Base-by-base conservation (phyloP, 1,140 invertebrate genomes). In the Neoseiulus cucumeris region DNA sequence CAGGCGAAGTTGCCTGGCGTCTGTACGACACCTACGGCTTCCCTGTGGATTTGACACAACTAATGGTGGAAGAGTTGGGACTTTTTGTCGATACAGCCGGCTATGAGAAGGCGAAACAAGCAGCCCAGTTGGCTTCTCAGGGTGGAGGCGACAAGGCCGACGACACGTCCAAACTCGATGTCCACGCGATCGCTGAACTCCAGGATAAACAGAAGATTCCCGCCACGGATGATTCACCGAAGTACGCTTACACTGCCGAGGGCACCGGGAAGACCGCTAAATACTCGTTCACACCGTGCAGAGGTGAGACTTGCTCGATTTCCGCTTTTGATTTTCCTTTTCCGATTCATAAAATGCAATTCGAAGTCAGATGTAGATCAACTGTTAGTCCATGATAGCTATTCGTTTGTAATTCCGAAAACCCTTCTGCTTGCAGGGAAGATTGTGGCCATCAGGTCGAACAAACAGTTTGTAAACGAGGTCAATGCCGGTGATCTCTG, bases 21-120 rank as follows among this genome's bases (percentile, higher is more conserved):
- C 78, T 99, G 42, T 98, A 98, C 76, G 95, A 99, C 74, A 99
- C 95, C 1, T 98, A 98, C 75, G 96, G 95, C 17, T 99, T 98
- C 74, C 95, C 96, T 4, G 83, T 98, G 66, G 96, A 98, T 80
- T 81, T 99, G 41, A 99, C 96, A 0, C 84, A 89, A 70, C 78
- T 99, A 1, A 99, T 99, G 93, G 85, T 86, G 51, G 94, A 98
- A 80, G 96, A 99, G 77, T 91, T 88, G 74, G 87, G 87, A 9
- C 75, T 98, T 0, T 75, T 75, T 55, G 84, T 98, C 68, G 89
- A 99, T 75, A 86, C 92, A 83, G 77, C 74, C 33, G 84, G 79
- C 39, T 99, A 96, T 77, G 92, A 98, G 78, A 85, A 88, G 73
- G 83, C 88, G 9, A 97, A 91, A 74, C 89, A 89, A 75, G 80